Evolutionary conservation across 2,113 vertebrate genomes (phyloP), one percentile per base, ranked within the genome.

Genomic region (Antidorcas marsupialis): DNA sequence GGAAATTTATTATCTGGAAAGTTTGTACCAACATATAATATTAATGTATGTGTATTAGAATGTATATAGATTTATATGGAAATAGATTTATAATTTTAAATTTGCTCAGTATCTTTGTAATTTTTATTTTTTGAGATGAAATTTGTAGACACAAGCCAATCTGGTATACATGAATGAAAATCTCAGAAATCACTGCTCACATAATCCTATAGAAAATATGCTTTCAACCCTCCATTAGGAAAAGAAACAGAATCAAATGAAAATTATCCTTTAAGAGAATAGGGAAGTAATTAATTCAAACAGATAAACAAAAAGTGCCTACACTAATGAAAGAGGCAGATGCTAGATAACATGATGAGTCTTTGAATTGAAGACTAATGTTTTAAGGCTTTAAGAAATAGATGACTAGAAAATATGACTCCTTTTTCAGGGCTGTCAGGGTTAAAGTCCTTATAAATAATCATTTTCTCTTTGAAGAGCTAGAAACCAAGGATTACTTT

Each of bases 241-340:
- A 83, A 90, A 87, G 96, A 96, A 94, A 45, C 15, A 76, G 59
- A 82, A 94, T 47, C 74, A 88, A 97, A 85, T 87, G 92, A 92
- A 67, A 95, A 60, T 83, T 59, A 5, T 78, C 45, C 59, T 50
- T 81, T 33, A n/a, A 87, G 43, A 97, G 52, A 62, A 79, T 94
- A 96, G 36, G 19, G 79, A 83, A 94, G n/a, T 84, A 94, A 96
- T 67, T 90, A 30, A 11, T 55, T 11, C 57, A 60, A 94, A 89
- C 89, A 15, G n/a, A 81, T 85, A 94, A 93, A 93, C 53, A 95
- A 89, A 97, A 96, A 59, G 14, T 67, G 82, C 64, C 39, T 97
- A 92, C 78, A 8, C 33, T 96, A 96, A 95, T 92, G n/a, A 14
- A 95, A 95, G 47, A 96, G 67, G 81, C 47, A 97, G 53, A 76